Conservation (phyloP, 23 tunicate genomes). For the Oikopleura albicans region DNA sequence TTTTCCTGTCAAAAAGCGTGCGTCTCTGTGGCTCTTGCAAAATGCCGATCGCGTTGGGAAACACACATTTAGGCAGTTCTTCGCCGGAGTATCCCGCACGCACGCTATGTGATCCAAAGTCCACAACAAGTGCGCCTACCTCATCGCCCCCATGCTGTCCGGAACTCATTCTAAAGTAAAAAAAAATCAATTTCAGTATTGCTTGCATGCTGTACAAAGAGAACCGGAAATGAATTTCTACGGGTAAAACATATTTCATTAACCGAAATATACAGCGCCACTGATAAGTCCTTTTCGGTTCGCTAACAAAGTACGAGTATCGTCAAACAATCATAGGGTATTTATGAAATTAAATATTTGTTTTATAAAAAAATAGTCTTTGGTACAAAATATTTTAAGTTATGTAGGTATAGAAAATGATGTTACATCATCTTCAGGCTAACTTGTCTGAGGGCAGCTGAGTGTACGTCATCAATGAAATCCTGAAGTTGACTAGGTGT, state of each 20-base stretch:
- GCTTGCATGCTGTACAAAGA: no score
- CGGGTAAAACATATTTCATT: no score
- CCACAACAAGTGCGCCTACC: slow-evolving; percentile 83
- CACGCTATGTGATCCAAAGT: slow-evolving; percentile 52
- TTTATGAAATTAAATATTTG: no score
- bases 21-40: background rate
- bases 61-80: slow-evolving; percentile 74
- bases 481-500: background rate
- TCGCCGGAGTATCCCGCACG: slow-evolving; percentile 87
- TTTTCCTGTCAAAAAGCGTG: background rate
- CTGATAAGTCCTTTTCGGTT: no score
- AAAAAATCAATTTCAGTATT: no score
- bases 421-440: background rate
- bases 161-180: slow-evolving; percentile 49
- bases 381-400: no score
- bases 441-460: background rate
- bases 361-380: no score
- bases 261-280: no score
- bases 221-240: no score
- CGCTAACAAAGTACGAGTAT: no score
- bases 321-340: no score
- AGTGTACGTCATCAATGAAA: background rate
- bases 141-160: slow-evolving; percentile 95
- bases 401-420: no score
- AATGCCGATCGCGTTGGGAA: slow-evolving; percentile 44